Conservation (phyloP, 2,113 vertebrate species). For the Cyphomyrus discorhynchus region DNA sequence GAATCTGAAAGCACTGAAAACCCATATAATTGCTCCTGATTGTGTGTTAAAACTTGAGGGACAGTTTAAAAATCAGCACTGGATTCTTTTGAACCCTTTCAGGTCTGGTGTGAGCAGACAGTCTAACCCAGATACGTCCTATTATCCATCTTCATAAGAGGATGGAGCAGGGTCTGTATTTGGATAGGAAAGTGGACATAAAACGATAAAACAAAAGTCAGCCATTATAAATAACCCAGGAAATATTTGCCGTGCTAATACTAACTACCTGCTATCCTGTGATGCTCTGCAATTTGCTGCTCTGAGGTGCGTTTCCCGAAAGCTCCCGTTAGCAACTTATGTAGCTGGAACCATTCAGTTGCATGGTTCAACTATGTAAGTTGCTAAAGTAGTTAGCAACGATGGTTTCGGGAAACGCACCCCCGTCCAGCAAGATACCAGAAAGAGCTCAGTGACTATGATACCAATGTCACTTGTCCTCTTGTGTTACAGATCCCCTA, state of each 20-base stretch:
- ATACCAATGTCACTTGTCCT: neutral
- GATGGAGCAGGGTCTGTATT: neutral
- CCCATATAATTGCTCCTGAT: neutral
- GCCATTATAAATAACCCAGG: neutral
- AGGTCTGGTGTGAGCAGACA: neutral
- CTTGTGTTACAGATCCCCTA: constrained; percentile 74
- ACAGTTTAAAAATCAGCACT: neutral
- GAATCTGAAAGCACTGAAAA: neutral
- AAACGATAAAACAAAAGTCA: neutral
- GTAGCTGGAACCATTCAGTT: too few species aligned
- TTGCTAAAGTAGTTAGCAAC: too few species aligned
- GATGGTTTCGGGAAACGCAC: too few species aligned
- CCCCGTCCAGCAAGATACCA: neutral
- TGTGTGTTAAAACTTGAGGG: neutral
- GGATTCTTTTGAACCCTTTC: neutral
- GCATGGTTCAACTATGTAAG: too few species aligned
- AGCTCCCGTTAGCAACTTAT: too few species aligned
- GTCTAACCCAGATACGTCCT: neutral
- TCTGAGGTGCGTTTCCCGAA: too few species aligned
- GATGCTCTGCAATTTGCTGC: neutral
- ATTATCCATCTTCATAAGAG: neutral
- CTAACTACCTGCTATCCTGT: neutral
- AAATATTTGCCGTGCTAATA: neutral
- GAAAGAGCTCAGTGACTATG: neutral
- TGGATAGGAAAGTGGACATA: neutral